Conservation (phyloP, 2,113 vertebrate species). For the Zapornia atra region DNA sequence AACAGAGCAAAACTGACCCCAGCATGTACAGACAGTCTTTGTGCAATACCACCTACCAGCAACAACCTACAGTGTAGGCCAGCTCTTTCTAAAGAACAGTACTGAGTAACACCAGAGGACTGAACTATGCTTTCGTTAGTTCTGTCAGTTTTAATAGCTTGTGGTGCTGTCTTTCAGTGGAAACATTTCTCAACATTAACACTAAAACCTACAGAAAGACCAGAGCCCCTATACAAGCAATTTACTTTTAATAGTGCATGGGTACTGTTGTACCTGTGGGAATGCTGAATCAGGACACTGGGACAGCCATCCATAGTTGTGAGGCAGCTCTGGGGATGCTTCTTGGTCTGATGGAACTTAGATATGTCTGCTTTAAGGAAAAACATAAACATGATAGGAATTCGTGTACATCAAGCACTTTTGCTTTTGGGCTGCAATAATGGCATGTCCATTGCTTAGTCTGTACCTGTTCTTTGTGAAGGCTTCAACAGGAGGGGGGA, state of each 20-base stretch:
- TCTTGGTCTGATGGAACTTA: background rate
- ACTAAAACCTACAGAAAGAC: background rate
- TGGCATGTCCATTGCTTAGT: background rate
- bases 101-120: background rate
- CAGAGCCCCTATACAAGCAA: background rate
- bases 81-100: background rate
- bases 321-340: background rate
- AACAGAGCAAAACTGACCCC: background rate
- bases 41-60: background rate
- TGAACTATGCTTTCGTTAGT: background rate
- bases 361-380: background rate
- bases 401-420: background rate
- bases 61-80: background rate
- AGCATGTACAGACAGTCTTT: background rate
- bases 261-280: background rate
- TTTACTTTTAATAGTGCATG: background rate
- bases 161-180: background rate
- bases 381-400: background rate
- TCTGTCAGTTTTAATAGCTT: background rate
- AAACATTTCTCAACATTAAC: background rate
- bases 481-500: accelerated
- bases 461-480: background rate
- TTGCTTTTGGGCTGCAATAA: background rate
- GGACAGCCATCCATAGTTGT: background rate
- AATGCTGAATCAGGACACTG: background rate